A percentile compares a stretch with the other conserved stretches of the same genome.
Evolutionary conservation across 2,888 invertebrate species (phyloP).

Genomic region (Meteorus cinctellus): DNA sequence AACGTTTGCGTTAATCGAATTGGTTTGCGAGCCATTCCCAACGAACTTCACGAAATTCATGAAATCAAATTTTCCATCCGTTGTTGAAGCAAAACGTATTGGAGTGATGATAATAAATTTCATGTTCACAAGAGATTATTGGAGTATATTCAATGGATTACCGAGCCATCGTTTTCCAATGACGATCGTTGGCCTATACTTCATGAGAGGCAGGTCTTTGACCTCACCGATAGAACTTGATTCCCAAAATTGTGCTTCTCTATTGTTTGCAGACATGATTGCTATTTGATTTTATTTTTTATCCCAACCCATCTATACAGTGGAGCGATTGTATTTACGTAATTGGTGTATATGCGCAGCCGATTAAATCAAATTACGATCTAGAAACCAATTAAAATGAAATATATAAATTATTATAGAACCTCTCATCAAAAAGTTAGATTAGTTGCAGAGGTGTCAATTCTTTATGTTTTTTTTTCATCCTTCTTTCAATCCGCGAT

Average conservation of each 20-base stretch:
- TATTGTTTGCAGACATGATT: background rate
- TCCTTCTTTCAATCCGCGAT: slow-evolving; percentile 39
- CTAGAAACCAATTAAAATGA: background rate
- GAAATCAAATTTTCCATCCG: slow-evolving; percentile 14
- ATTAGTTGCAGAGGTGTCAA: background rate
- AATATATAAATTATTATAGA: background rate
- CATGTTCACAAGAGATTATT: background rate
- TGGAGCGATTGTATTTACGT: background rate
- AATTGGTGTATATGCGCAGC: background rate
- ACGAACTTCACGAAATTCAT: slow-evolving; percentile 21
- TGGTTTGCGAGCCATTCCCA: slow-evolving; percentile 37
- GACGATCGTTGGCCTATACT: slow-evolving; percentile 73
- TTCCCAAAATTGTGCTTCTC: background rate
- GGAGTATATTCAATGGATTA: background rate
- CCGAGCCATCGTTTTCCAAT: slow-evolving; percentile 74
- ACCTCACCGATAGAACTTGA: slow-evolving; percentile 11
- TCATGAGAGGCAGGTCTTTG: slow-evolving; percentile 34
- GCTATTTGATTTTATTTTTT: background rate
- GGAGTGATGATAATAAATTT: slow-evolving; percentile 20
- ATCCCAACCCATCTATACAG: background rate
- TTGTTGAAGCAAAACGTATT: slow-evolving; percentile 3
- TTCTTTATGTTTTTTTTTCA: background rate
- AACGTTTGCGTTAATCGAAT: slow-evolving; percentile 31
- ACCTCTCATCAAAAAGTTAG: background rate
- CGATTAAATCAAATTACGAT: background rate